A percentile compares a stretch with the other conserved stretches of the same genome.
phyloP scores from a whole-genome alignment of 1,140 invertebrate genomes.

The Euwallacea similis region DNA sequence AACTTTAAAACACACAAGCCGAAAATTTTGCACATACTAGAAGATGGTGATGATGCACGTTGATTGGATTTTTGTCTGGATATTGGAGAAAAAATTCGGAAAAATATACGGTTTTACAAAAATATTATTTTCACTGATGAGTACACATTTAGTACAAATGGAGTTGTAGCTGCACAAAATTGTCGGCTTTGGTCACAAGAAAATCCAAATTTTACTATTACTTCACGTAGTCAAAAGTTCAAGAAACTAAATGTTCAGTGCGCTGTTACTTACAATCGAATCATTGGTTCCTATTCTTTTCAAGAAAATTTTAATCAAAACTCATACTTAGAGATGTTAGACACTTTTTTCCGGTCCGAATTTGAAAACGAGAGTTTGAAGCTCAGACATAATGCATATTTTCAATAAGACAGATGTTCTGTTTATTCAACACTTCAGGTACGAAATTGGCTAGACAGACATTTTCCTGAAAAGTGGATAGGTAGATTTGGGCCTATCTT shows the following conservation, averaged over 20 bases:
- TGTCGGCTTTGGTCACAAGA: conserved; percentile 5
- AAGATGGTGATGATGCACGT: background rate
- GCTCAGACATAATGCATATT: background rate
- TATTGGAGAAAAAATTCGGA: conserved; percentile 6
- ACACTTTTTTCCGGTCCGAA: background rate
- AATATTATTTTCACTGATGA: conserved; percentile 7
- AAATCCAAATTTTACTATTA: conserved; percentile 8
- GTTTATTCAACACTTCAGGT: conserved; percentile 7
- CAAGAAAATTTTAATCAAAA: background rate
- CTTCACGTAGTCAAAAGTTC: background rate
- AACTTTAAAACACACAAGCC: background rate
- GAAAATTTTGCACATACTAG: background rate
- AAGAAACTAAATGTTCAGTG: background rate
- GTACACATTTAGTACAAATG: conserved; percentile 5
- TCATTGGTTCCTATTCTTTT: conserved; percentile 4
- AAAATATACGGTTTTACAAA: conserved; percentile 6
- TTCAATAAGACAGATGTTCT: conserved; percentile 3
- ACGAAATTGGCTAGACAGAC: conserved; percentile 10
- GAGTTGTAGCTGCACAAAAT: conserved; percentile 1
- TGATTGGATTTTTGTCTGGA: conserved; percentile 1
- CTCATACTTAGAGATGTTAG: too few relatives aligned
- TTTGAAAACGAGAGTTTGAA: background rate
- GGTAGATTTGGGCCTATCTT: background rate
- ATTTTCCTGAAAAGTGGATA: conserved; percentile 14
- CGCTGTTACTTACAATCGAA: background rate